phyloP scores from a whole-genome alignment of 1,140 invertebrate genomes.

The Ceratina australensis region DNA sequence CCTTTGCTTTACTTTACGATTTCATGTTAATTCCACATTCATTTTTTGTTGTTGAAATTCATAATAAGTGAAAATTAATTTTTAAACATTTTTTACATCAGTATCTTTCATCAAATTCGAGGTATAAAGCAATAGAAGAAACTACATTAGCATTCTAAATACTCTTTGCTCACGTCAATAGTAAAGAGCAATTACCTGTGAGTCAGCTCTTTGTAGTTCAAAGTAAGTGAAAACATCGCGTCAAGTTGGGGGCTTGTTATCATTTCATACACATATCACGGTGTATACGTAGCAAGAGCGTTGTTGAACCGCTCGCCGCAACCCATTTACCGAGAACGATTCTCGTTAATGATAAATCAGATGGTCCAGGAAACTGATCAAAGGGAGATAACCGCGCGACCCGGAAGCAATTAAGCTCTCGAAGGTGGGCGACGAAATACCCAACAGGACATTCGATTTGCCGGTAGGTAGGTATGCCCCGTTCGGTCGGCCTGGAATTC shows the following conservation, averaged over 20 bases:
- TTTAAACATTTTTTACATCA: too few relatives aligned
- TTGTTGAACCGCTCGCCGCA: background rate
- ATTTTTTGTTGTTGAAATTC: too few relatives aligned
- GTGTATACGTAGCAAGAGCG: too few relatives aligned
- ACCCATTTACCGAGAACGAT: conserved; percentile 16
- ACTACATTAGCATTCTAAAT: too few relatives aligned
- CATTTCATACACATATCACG: background rate
- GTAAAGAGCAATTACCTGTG: too few relatives aligned
- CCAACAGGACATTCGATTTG: conserved; percentile 23
- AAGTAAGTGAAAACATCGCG: background rate
- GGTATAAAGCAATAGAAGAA: too few relatives aligned
- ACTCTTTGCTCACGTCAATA: too few relatives aligned
- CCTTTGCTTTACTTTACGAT: too few relatives aligned
- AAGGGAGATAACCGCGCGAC: conserved; percentile 21
- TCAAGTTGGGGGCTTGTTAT: background rate
- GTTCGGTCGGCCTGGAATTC: background rate
- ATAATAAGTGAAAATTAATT: too few relatives aligned
- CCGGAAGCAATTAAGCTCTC: conserved; percentile 40
- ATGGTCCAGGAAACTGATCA: conserved; percentile 12
- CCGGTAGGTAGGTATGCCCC: conserved; percentile 17
- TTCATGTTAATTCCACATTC: too few relatives aligned
- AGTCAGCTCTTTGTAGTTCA: too few relatives aligned
- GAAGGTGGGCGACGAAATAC: conserved; percentile 19
- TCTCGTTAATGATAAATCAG: conserved; percentile 40
- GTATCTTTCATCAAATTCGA: too few relatives aligned